Base-by-base conservation (phyloP, 2,888 invertebrate species). In the Lutraria lutraria region DNA sequence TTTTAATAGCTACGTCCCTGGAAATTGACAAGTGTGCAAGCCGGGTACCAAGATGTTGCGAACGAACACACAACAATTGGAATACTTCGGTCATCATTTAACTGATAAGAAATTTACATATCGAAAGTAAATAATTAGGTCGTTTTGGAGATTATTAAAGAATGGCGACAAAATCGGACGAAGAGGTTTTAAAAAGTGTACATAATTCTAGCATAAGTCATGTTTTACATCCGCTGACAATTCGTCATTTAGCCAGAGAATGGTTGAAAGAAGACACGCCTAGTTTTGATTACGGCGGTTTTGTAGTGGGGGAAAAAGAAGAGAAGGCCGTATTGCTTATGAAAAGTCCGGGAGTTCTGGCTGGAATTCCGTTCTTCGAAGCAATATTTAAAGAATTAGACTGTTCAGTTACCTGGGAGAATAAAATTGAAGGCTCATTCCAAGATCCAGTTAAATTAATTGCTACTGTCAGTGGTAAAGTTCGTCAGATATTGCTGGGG, bases 301-400 rank as follows among this genome's bases (percentile, higher is more conserved):
- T 95, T 91, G 96, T 96, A 10, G 96, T 96, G 0, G 96, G 96
- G 8, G 96, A 96, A 85, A 94, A 95, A 82, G 93, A 95, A 83
- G 96, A 96, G 82, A 94, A 92, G 0, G 96, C 96, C 2, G 93
- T 95, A 0, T 83, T 96, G 43, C 86, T 96, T 34, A 93, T 95
- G 89, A 96, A 96, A 90, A 94, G 94, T 84, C 89, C 94, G 15
- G 97, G 97, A 0, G 95, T 97, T 31, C 87, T 97, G 19, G 97
- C 97, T 1, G 97, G 97, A 0, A 90, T 93, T 63, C 97, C 97
- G 0, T 97, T 97, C 92, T 95, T 96, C 76, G 95, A 97, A 86
- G 96, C 97, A 15, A 91, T 97, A 0, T 97, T 97, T 88, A 90
- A 95, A 79, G 96, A 96, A 92, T 90, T 97, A 21, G 96, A 95